Percentiles rank a stretch among this genome's conserved stretches.
phyloP scores from a whole-genome alignment of 2,113 vertebrate species.

The Ammodramus savannarum region DNA sequence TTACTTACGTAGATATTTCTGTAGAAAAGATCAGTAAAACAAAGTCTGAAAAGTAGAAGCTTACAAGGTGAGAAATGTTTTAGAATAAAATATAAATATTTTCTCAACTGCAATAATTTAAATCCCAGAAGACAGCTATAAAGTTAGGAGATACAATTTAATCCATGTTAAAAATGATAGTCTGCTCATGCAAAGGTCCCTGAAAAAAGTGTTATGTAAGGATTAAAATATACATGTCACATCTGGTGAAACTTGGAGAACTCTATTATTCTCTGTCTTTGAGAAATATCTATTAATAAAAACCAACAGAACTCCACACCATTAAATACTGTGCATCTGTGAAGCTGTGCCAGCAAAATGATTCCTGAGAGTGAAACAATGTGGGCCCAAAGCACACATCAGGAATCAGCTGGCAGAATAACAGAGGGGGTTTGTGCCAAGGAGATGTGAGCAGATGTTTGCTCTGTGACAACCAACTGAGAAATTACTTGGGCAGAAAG shows the following conservation, averaged over 20 bases:
- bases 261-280: background rate
- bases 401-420: background rate
- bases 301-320: background rate
- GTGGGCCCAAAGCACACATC: background rate
- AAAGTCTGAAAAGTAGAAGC: background rate
- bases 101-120: background rate
- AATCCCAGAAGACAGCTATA: background rate
- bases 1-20: background rate
- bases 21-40: background rate
- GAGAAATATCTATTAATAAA: background rate
- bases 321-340: background rate
- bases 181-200: background rate
- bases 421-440: background rate
- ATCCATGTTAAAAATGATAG: background rate
- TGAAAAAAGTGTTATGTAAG: background rate
- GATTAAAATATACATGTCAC: background rate
- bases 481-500: background rate
- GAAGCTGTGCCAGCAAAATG: background rate
- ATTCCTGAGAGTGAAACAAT: background rate
- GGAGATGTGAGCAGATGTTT: background rate
- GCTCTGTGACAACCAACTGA: background rate
- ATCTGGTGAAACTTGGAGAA: background rate
- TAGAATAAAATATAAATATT: background rate
- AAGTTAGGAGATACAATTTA: background rate
- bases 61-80: background rate